Evolutionary conservation across 2,113 vertebrate species (phyloP).

Genomic region (Nyctibius bracteatus): DNA sequence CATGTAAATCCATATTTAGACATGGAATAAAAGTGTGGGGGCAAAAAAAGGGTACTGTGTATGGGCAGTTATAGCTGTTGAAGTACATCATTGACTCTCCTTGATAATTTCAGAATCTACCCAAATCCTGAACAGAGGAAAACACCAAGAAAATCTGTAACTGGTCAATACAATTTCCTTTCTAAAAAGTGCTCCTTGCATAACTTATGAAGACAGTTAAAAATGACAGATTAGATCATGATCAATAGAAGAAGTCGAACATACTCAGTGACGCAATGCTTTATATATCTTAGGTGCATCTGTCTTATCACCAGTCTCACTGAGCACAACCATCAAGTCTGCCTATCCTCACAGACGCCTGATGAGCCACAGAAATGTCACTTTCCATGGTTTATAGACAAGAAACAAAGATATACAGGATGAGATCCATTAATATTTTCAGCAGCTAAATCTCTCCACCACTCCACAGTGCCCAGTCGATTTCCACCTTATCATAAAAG

Average conservation of each 20-base stretch:
- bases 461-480: rapidly evolving
- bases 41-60: not conserved
- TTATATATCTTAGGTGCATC: not conserved
- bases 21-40: not conserved
- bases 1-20: conserved; percentile 31
- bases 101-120: not conserved
- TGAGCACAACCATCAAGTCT: not conserved
- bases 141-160: not conserved
- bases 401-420: not conserved
- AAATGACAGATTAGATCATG: not conserved
- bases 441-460: not conserved
- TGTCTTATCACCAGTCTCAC: not conserved
- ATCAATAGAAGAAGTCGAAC: not conserved
- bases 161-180: not conserved
- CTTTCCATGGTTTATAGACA: not conserved
- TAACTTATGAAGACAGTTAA: not conserved
- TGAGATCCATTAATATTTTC: not conserved
- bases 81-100: not conserved
- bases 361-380: not conserved
- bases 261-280: not conserved
- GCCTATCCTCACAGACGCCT: not conserved
- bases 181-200: not conserved
- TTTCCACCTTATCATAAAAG: not conserved
- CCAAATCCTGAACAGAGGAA: not conserved
- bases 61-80: not conserved